Conservation (phyloP, 2,113 vertebrate species). For the Bufo bufo region DNA sequence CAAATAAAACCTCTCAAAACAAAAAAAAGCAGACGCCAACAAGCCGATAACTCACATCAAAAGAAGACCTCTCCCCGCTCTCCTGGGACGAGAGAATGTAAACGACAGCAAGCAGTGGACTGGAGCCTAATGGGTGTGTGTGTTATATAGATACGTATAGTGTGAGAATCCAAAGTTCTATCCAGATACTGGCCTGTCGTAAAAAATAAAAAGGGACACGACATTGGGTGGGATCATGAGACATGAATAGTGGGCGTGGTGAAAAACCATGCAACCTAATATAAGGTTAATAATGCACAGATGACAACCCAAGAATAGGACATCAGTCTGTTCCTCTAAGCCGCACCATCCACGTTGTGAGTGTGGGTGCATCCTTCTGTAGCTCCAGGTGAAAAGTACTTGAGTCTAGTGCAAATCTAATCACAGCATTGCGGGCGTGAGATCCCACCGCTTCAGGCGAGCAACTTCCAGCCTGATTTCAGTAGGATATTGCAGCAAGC, state of each 20-base stretch:
- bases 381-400: conserved; percentile 75
- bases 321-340: conserved; percentile 39
- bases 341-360: background rate
- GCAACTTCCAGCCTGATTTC: conserved; percentile 1
- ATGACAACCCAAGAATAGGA: conserved; percentile 34
- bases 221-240: conserved; percentile 8
- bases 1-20: conserved; percentile 15
- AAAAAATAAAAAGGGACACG: background rate
- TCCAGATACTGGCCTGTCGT: conserved; percentile 56
- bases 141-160: background rate
- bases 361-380: conserved; percentile 36
- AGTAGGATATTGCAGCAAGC: conserved; percentile 57
- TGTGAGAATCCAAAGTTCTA: conserved; percentile 39
- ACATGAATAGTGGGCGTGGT: background rate
- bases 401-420: conserved; percentile 80
- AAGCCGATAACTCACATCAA: conserved; percentile 39
- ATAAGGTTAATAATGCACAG: background rate
- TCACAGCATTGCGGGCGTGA: conserved; percentile 75
- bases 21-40: conserved; percentile 50
- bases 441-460: conserved; percentile 61
- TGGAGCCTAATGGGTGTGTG: conserved; percentile 40
- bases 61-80: conserved; percentile 25
- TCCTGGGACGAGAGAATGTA: conserved; percentile 12
- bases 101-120: conserved; percentile 53
- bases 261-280: background rate